Percentiles rank a stretch among this genome's conserved stretches.
These are phyloP conservation scores for Uropetala carovei DNA, from an alignment of 2,888 invertebrate species.

Conservation along the genomic window DNA sequence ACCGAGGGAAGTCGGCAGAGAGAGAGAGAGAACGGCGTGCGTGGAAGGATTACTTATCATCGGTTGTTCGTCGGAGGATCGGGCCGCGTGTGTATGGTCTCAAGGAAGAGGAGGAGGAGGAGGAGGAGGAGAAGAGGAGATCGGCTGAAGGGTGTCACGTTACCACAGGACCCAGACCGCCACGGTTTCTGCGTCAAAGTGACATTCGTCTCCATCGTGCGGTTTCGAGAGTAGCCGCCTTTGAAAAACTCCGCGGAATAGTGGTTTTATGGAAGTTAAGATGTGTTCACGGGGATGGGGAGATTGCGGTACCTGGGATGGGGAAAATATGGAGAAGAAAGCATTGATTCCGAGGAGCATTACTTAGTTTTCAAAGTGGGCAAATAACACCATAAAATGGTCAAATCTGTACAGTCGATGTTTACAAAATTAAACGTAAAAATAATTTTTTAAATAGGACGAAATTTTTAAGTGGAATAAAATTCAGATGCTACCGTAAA, in stretches of 20 bases:
- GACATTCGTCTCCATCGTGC: background rate
- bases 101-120: too few species aligned
- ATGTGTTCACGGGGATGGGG: background rate
- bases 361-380: too few species aligned
- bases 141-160: background rate
- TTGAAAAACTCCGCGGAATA: background rate
- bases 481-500: too few species aligned
- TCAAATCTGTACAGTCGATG: too few species aligned
- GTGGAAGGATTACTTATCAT: slow-evolving; percentile 20
- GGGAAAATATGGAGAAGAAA: too few species aligned
- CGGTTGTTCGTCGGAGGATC: background rate
- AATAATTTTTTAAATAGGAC: too few species aligned
- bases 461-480: too few species aligned
- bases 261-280: background rate
- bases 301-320: background rate
- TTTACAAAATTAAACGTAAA: too few species aligned
- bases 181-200: background rate
- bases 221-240: background rate
- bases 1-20: background rate
- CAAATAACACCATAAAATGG: too few species aligned
- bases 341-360: too few species aligned
- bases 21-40: too few species aligned
- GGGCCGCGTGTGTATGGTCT: background rate
- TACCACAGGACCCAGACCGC: background rate
- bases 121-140: background rate